Base-by-base conservation (phyloP, 2,888 invertebrate species). In the Drosophila tripunctata region DNA sequence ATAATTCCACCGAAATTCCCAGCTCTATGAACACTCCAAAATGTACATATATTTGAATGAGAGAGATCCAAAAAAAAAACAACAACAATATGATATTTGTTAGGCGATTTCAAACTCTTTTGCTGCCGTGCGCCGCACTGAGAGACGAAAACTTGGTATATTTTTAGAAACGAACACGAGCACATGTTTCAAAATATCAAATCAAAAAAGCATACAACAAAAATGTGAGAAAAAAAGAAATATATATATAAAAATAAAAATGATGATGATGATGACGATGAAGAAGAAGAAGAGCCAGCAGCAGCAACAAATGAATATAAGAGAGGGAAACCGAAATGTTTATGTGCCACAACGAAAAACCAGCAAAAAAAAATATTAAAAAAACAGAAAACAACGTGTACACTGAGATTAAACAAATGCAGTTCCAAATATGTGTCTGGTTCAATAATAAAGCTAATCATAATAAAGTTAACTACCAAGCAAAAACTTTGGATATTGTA, bases 131-230 rank as follows among this genome's bases (percentile, higher is more conserved):
- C 35, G n/a, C n/a, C n/a, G n/a, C 51, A 55, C 44, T 35, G 68
- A 68, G 50, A 74, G 64, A 41, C 57, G 27, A 56, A 56, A 52
- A 38, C 31, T 36, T 47, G 57, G 52, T 65, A 47, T 78, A 82
- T 82, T 80, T 82, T 69, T 84, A 82, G 86, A 80, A 80, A 47
- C 44, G 57, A 36, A 44, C 50, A 56, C 57, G 74, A 74, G 82
- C 82, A 83, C 87, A 83, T 83, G 82, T 83, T 83, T 83, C 64
- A 81, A 78, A 87, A 83, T 78, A 84, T 87, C 87, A 81, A 75
- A 84, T 80, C 80, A 74, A 70, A 85, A 85, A 75, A 63, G 40
- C 57, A 62, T 50, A 36, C 47, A 58, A 51, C 27, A 43, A 54
- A 63, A 60, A 14, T 22, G 17, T 44, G 15, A 38, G 57, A 30